phyloP scores from a whole-genome alignment of 2,113 vertebrate genomes.

The Brachyistius frenatus region DNA sequence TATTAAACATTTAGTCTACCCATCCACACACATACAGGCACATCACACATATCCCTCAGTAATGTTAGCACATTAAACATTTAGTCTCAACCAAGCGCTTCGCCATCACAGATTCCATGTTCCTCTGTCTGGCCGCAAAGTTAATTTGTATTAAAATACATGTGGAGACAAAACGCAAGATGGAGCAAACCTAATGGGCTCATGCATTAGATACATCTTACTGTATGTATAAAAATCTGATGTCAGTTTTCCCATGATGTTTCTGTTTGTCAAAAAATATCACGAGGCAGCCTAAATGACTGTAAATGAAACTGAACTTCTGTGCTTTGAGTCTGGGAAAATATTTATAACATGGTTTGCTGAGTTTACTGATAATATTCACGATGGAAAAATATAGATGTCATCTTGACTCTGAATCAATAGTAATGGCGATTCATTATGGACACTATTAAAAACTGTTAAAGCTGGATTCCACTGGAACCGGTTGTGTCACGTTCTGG shows the following conservation, averaged over 20 bases:
- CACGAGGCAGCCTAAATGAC: not conserved
- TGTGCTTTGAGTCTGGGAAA: not conserved
- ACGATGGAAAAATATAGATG: not conserved
- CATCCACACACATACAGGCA: slow-evolving; percentile 7
- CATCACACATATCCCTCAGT: not conserved
- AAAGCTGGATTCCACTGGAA: too few species aligned
- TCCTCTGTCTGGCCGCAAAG: slow-evolving; percentile 18
- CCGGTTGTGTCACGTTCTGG: too few species aligned
- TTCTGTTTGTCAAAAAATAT: slow-evolving; percentile 25
- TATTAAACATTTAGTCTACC: slow-evolving; percentile 52
- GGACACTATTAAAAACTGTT: not conserved
- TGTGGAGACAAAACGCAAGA: not conserved
- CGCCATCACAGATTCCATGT: slow-evolving; percentile 7
- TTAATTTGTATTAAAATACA: slow-evolving; percentile 38
- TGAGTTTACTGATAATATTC: slow-evolving; percentile 9
- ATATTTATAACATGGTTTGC: slow-evolving; percentile 10
- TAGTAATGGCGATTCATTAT: not conserved
- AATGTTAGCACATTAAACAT: slow-evolving; percentile 47
- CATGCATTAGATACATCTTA: not conserved
- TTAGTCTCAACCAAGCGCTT: slow-evolving; percentile 23
- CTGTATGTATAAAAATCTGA: not conserved
- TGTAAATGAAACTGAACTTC: not conserved
- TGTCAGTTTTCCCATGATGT: not conserved
- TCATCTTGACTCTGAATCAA: not conserved
- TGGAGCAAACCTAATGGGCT: slow-evolving; percentile 31